Base-by-base conservation (phyloP, 2,888 invertebrate species). In the Agonopterix heracliana region DNA sequence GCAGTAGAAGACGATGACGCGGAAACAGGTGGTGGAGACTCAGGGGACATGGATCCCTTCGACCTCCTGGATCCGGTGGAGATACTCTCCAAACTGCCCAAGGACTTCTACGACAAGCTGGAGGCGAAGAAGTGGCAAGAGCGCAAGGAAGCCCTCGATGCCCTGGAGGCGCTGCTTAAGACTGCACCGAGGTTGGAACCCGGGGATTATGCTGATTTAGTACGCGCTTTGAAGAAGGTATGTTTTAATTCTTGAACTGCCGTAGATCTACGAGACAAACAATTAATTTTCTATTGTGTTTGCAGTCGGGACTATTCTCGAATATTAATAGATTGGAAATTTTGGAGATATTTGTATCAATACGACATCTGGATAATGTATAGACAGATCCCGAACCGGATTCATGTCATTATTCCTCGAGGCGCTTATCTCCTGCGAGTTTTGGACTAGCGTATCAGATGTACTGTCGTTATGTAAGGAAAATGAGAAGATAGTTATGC, bases 81-180 rank as follows among this genome's bases (percentile, higher is more conserved):
- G 71, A 96, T 99, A 58, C 78, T 99, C 0, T 94, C 96, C 0
- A 96, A 97, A 73, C 81, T 99, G 36, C 98, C 98, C 0, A 96
- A 97, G 82, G 97, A 98, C 78, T 99, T 98, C 78, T 97, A 94
- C 72, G 98, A 98, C 3, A 96, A 98, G 75, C 76, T 96, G 3
- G 97, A 99, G 66, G 96, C 96, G 0, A 98, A 97, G 78, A 98
- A 97, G 71, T 99, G 98, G 99, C 96, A 96, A 71, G 96, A 98
- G 50, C 90, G 99, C 34, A 98, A 98, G 72, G 98, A 98, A 72
- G 94, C 95, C 0, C 77, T 99, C 10, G 98, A 98, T 62, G 89
- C 90, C 0, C 75, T 98, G 9, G 96, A 97, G 57, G 91, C 91
- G 56, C 82, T 98, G 13, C 73, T 96, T 9, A 93, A 95, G 61